Evolutionary conservation across 1,140 invertebrate species (phyloP).

Genomic region (Euschistus heros): DNA sequence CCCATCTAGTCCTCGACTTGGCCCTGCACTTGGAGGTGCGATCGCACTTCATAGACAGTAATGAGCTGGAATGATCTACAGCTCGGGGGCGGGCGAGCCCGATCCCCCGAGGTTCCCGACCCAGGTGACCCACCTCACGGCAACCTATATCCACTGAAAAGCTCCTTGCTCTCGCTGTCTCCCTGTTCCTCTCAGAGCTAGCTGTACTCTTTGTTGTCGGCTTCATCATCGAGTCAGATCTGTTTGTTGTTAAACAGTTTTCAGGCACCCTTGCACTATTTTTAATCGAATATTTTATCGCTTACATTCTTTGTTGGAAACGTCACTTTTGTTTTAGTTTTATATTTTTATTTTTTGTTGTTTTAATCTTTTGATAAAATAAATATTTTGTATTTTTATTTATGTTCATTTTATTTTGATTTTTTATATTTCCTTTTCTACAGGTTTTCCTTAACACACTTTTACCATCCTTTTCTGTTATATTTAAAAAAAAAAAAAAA

Average conservation of each 20-base stretch:
- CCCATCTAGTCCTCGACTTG: slow-evolving; percentile 70
- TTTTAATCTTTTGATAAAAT: too few relatives aligned
- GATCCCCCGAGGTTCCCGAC: background rate
- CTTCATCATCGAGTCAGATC: slow-evolving; percentile 1
- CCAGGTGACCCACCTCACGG: slow-evolving; percentile 5
- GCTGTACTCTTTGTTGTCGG: background rate
- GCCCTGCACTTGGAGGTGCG: slow-evolving; percentile 70
- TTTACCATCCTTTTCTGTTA: too few relatives aligned
- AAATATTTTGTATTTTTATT: too few relatives aligned
- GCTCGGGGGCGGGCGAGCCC: slow-evolving; percentile 13
- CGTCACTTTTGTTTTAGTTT: background rate
- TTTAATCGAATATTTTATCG: background rate
- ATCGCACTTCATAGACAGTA: slow-evolving; percentile 57
- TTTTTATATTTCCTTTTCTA: too few relatives aligned
- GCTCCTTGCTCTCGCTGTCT: slow-evolving; percentile 5
- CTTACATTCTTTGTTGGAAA: background rate
- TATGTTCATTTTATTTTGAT: too few relatives aligned
- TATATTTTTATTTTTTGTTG: too few relatives aligned
- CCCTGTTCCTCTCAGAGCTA: slow-evolving; percentile 3
- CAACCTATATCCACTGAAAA: too few relatives aligned
- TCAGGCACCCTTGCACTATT: background rate
- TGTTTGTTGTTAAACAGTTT: background rate
- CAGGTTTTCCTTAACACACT: too few relatives aligned
- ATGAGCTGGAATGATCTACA: slow-evolving; percentile 38
- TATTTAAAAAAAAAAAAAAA: too few relatives aligned